A percentile compares a stretch with the other conserved stretches of the same genome.
These are phyloP conservation scores for Lineus longissimus DNA, from an alignment of 1,140 invertebrate genomes.

Conservation along the genomic window DNA sequence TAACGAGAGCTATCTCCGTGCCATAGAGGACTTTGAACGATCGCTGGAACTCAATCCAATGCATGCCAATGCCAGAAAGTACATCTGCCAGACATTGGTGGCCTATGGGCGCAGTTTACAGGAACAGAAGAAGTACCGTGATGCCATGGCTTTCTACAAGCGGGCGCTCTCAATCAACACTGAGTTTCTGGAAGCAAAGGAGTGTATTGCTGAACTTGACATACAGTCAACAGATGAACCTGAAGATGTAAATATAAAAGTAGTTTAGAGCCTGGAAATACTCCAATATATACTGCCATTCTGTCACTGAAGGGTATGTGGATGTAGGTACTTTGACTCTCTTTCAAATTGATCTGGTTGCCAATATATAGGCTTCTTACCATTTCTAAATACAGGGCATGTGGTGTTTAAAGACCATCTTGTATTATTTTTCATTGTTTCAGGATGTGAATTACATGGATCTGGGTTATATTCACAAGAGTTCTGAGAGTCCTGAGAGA, in stretches of 20 bases:
- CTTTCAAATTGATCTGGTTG: not conserved
- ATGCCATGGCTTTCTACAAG: conserved; percentile 85
- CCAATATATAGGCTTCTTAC: no score
- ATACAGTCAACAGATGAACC: conserved; percentile 14
- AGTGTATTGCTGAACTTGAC: conserved; percentile 78
- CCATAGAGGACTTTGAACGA: conserved; percentile 89
- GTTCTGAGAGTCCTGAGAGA: not conserved
- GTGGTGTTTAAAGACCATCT: no score
- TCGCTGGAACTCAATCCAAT: conserved; percentile 81
- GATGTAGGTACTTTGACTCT: not conserved
- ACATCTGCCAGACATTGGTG: conserved; percentile 86
- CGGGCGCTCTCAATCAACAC: conserved; percentile 80
- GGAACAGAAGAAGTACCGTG: conserved; percentile 22
- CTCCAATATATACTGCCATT: not conserved
- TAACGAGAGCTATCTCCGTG: conserved; percentile 86
- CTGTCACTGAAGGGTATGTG: not conserved
- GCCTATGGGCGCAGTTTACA: conserved; percentile 65
- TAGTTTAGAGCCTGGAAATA: not conserved
- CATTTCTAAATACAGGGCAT: no score
- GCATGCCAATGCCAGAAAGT: conserved; percentile 91
- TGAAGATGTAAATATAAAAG: not conserved
- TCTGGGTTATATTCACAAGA: conserved; percentile 4
- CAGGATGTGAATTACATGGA: no score
- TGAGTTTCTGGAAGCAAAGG: conserved; percentile 81
- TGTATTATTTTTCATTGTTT: no score